Conservation (phyloP, 2,113 vertebrate genomes). For the Sorex araneus region DNA sequence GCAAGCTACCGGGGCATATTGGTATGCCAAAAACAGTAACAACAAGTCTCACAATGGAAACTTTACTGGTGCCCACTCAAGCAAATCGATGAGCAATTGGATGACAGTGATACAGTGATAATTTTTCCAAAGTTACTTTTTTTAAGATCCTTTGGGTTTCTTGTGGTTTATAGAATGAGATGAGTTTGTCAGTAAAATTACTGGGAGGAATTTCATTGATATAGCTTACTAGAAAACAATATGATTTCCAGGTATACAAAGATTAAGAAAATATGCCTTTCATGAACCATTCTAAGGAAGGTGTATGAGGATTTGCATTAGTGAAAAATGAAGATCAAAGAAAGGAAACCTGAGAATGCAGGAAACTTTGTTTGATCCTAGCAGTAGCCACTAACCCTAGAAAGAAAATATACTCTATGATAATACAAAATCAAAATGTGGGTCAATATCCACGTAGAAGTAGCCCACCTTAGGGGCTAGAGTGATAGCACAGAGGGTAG, state of each 20-base stretch:
- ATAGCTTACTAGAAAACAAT: slow-evolving; percentile 38
- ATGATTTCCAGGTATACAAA: slow-evolving; percentile 30
- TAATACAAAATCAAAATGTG: slow-evolving; percentile 12
- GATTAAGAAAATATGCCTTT: slow-evolving; percentile 51
- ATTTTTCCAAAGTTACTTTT: slow-evolving; percentile 35
- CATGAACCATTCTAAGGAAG: slow-evolving; percentile 50
- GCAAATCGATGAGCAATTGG: no score
- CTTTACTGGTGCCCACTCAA: no score
- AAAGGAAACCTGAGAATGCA: background rate
- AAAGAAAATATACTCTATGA: slow-evolving; percentile 62
- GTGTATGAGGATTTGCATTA: slow-evolving; percentile 74
- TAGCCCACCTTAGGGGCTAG: no score
- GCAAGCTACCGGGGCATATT: no score
- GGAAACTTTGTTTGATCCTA: slow-evolving; percentile 26
- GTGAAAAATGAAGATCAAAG: slow-evolving; percentile 61
- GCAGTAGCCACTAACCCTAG: background rate
- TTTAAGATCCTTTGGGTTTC: background rate
- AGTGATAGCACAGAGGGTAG: no score
- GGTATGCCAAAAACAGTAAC: no score
- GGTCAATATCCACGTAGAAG: slow-evolving; percentile 13
- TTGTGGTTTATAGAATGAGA: slow-evolving; percentile 13
- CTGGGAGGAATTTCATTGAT: background rate
- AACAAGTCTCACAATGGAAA: no score
- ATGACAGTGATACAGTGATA: no score
- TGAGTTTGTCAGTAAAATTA: background rate